phyloP scores from a whole-genome alignment of 2,888 invertebrate genomes.

The Zhuqinia jingwanae region DNA sequence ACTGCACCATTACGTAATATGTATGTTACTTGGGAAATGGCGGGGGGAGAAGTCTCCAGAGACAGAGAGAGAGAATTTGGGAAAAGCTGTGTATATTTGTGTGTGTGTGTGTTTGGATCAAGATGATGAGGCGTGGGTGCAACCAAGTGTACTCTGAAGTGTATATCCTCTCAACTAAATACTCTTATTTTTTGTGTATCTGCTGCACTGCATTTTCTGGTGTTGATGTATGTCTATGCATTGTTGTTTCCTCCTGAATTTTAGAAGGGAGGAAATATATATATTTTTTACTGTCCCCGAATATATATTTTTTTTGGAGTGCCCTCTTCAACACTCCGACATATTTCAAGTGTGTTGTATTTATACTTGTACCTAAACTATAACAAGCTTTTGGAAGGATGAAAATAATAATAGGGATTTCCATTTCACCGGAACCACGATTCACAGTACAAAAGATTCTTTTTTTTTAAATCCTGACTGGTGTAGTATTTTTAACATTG shows the following conservation, averaged over 20 bases:
- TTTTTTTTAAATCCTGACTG: background rate
- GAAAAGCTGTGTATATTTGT: too few relatives aligned
- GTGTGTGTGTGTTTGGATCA: background rate
- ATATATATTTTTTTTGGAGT: slow-evolving; percentile 31
- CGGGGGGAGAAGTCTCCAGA: slow-evolving; percentile 39
- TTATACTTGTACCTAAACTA: background rate
- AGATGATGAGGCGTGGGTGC: slow-evolving; percentile 64
- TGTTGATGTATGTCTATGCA: slow-evolving; percentile 19
- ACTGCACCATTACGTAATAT: slow-evolving; percentile 55
- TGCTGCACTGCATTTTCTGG: slow-evolving; percentile 24
- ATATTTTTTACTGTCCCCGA: background rate
- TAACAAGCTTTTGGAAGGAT: background rate
- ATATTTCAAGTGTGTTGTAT: slow-evolving; percentile 20
- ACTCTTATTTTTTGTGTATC: background rate
- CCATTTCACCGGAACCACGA: slow-evolving; percentile 15
- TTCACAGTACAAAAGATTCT: background rate
- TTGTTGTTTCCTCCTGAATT: too few relatives aligned
- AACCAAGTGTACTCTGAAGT: slow-evolving; percentile 47
- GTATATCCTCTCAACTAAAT: slow-evolving; percentile 36
- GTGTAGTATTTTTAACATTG: background rate
- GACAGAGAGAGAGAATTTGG: background rate
- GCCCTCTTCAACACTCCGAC: slow-evolving; percentile 38
- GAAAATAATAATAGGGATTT: background rate
- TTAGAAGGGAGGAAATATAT: background rate
- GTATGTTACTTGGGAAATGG: slow-evolving; percentile 38